Percentiles rank a stretch among this genome's conserved stretches.
Conservation (phyloP, 2,113 vertebrate genomes). For the Corvus cornix region DNA sequence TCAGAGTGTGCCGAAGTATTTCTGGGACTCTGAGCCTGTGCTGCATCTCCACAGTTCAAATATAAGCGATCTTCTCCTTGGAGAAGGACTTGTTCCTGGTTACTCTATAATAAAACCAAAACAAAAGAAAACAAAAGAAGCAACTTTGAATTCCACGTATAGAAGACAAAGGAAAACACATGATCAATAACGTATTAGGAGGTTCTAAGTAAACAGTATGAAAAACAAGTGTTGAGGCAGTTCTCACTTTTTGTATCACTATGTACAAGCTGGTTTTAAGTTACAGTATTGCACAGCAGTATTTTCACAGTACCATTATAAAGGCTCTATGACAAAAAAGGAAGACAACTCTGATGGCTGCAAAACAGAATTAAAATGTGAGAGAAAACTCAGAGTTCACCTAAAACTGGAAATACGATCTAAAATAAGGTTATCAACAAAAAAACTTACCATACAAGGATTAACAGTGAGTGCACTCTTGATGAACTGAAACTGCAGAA, state of each 20-base stretch:
- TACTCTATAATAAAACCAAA: conserved; percentile 79
- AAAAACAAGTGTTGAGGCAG: background rate
- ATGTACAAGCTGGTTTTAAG: background rate
- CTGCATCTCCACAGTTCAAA: conserved; percentile 92
- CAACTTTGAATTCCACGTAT: background rate
- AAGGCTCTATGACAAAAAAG: background rate
- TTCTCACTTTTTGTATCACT: background rate
- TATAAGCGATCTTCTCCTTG: conserved; percentile 97
- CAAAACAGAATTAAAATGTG: background rate
- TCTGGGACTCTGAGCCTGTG: conserved; percentile 81
- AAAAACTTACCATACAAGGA: conserved; percentile 91
- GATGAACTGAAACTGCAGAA: conserved; percentile 96
- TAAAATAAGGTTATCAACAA: background rate
- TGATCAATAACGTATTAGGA: background rate
- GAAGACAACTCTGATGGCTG: background rate
- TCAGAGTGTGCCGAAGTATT: conserved; percentile 66
- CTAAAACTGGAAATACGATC: background rate
- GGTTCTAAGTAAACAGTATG: background rate
- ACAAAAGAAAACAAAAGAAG: background rate
- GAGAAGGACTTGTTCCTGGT: conserved; percentile 96
- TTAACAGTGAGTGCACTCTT: conserved; percentile 97
- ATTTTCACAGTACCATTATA: background rate
- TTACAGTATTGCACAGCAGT: background rate
- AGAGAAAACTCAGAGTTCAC: background rate
- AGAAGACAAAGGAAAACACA: background rate